Conservation (phyloP, 2,888 invertebrate genomes). For the Pseudolycoriella hygida region DNA sequence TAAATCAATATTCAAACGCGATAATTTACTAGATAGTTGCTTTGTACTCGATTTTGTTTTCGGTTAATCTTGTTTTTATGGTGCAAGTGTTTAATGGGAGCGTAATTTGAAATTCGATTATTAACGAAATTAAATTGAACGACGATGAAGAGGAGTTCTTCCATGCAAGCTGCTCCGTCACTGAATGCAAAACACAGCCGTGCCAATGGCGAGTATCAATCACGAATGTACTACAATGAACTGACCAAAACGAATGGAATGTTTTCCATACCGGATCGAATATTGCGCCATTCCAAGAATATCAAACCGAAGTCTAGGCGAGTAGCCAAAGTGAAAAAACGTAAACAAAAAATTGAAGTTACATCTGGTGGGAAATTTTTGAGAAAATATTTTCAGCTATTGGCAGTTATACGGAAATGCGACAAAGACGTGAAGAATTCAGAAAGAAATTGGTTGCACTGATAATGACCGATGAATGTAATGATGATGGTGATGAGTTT, state of each 20-base stretch:
- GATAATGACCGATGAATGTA: slow-evolving; percentile 41
- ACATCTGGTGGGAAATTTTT: slow-evolving; percentile 11
- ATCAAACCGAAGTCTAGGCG: slow-evolving; percentile 26
- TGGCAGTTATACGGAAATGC: slow-evolving; percentile 38
- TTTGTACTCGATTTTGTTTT: too few relatives aligned
- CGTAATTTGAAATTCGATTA: too few relatives aligned
- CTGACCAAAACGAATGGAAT: slow-evolving; percentile 23
- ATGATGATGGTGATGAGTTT: slow-evolving; percentile 28
- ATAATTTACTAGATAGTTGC: too few relatives aligned
- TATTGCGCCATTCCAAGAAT: slow-evolving; percentile 27
- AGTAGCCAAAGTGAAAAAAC: slow-evolving; percentile 15
- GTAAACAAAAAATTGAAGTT: slow-evolving; percentile 6
- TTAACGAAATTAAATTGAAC: too few relatives aligned
- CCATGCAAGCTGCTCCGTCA: slow-evolving; percentile 6
- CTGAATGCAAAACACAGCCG: slow-evolving; percentile 19
- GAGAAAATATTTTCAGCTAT: slow-evolving; percentile 34
- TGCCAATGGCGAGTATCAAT: slow-evolving; percentile 24
- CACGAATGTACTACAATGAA: slow-evolving; percentile 24
- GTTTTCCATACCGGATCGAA: slow-evolving; percentile 44
- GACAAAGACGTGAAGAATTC: slow-evolving; percentile 66
- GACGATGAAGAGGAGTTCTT: neutral
- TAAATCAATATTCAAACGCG: too few relatives aligned
- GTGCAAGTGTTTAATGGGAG: too few relatives aligned
- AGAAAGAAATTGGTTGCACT: slow-evolving; percentile 58
- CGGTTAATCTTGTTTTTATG: too few relatives aligned